Conservation (phyloP, 2,113 vertebrate genomes). For the Talpa occidentalis region DNA sequence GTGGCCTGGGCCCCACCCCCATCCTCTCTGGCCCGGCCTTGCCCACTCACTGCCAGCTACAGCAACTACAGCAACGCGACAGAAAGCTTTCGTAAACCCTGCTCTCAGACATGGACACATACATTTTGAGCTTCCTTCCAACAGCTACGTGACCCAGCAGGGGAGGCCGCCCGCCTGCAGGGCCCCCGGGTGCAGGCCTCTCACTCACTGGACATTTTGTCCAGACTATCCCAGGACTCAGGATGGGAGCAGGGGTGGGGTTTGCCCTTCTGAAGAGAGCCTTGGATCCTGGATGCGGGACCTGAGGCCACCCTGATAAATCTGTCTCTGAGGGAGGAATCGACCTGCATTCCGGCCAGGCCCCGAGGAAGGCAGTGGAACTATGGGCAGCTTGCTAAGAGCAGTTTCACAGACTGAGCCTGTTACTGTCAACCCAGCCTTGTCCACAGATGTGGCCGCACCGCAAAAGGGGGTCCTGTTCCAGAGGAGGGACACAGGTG, state of each 20-base stretch:
- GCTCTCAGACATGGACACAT: too few relatives aligned
- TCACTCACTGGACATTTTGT: rapidly evolving
- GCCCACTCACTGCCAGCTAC: neutral
- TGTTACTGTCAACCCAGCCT: rapidly evolving
- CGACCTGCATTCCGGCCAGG: neutral
- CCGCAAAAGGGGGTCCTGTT: neutral
- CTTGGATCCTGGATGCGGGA: neutral
- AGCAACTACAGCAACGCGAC: too few relatives aligned
- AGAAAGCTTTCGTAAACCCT: too few relatives aligned
- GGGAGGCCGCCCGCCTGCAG: neutral
- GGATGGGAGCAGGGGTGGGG: rapidly evolving
- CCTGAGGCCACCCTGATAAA: neutral
- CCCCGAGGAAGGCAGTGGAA: neutral
- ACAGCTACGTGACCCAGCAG: rapidly evolving
- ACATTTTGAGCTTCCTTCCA: neutral
- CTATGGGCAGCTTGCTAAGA: rapidly evolving
- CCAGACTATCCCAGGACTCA: neutral
- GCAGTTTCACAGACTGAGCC: rapidly evolving
- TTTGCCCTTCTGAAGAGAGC: neutral
- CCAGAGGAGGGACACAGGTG: neutral
- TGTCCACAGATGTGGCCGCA: neutral
- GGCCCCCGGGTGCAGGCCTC: neutral
- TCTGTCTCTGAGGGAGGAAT: rapidly evolving
- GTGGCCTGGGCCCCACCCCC: neutral
- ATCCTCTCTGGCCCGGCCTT: rapidly evolving